Base-by-base conservation (phyloP, 2,797 vertebrate species). In the Dicrostonyx torquatus region DNA sequence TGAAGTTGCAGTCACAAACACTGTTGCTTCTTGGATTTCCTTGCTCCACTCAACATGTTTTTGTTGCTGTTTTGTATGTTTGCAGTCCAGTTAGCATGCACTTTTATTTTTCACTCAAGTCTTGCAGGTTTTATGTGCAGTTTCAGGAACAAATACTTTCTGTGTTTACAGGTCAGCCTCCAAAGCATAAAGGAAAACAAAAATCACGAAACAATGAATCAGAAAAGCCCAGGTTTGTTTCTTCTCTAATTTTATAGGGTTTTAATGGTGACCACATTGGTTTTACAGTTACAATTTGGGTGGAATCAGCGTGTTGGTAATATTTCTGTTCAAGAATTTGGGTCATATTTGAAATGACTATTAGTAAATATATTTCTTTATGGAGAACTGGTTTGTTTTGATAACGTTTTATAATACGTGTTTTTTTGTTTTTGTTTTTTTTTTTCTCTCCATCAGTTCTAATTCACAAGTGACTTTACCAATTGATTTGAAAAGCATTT, bases 191-290 rank as follows among this genome's bases (percentile, higher is more conserved):
- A 97, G 97, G 93, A 95, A 98, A 80, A 93, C 55, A 91, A 64
- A 98, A 97, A 93, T 0, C 73, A 34, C 98, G 97, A 96, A 75
- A 76, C 9, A 83, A 84, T 95, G 98, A 98, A 50, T 72, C 90
- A 94, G 98, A 98, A 87, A 98, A 97, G 62, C 79, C 58, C 0
- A 98, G 93, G 98, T 98, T 97, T 94, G 94, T 91, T 91, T 91
- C 77, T 2, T 18, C 24, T 92, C 64, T 72, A 20, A 82, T 83
- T 95, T 85, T 89, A 66, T 14, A 91, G 53, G 37, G 29, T 40
- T 84, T 94, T 89, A 80, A 89, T 92, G 64, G 43, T 14, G n/a
- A 88, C 77, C 53, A 34, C 26, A 20, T 62, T 92, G 45, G 34
- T 53, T 87, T 60, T 72, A 72, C 13, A 70, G 68, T 75, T 68